Percentiles rank a stretch among this genome's conserved stretches.
Evolutionary conservation across 2,113 vertebrate genomes (phyloP).

Genomic region (Bothrops jararaca): DNA sequence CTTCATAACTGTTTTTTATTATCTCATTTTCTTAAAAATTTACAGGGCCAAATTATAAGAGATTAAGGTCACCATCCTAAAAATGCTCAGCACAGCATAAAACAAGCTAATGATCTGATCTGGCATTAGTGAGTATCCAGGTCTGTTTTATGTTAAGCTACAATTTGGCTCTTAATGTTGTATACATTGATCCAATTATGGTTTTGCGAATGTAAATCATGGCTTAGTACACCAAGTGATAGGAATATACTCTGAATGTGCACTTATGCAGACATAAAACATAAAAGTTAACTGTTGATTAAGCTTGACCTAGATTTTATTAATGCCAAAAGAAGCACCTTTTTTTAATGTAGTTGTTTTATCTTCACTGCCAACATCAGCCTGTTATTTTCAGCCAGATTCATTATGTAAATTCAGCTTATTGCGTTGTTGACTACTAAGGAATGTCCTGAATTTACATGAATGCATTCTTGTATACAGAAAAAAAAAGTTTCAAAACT

Average conservation of each 20-base stretch:
- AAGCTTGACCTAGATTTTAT: background rate
- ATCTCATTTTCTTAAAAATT: background rate
- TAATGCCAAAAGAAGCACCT: background rate
- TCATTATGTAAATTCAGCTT: background rate
- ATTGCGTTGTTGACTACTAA: constrained; percentile 35
- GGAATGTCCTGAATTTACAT: constrained; percentile 25
- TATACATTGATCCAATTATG: background rate
- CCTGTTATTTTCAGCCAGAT: background rate
- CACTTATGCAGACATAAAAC: background rate
- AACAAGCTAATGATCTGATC: background rate
- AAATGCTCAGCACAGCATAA: background rate
- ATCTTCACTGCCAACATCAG: background rate
- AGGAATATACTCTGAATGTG: background rate
- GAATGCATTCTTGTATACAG: constrained; percentile 20
- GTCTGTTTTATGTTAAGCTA: background rate
- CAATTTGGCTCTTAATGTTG: background rate
- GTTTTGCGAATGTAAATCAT: background rate
- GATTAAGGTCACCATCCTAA: background rate
- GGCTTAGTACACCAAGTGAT: background rate
- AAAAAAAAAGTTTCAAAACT: constrained; percentile 20
- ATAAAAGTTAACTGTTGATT: background rate
- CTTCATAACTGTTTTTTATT: background rate
- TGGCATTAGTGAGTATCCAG: background rate
- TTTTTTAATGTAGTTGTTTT: no score
- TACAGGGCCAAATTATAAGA: background rate